Percentiles rank a stretch among this genome's conserved stretches.
Evolutionary conservation across 2,888 invertebrate species (phyloP).

Genomic region (Bruchidius siliquastri): DNA sequence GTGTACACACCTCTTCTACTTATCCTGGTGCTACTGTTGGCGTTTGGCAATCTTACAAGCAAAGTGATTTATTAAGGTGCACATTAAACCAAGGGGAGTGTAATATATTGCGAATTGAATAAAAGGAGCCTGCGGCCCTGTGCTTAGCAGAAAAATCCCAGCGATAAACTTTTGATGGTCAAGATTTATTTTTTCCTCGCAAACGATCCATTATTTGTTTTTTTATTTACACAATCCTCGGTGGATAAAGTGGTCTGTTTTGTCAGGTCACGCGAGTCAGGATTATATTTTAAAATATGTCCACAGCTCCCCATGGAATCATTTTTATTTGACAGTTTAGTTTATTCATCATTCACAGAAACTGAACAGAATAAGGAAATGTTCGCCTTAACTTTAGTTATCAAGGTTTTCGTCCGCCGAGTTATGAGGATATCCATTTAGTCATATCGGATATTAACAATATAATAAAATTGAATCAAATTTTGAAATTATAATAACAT

Average conservation of each 20-base stretch:
- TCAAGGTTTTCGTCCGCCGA: too few relatives aligned
- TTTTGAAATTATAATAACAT: too few relatives aligned
- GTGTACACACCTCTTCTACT: too few relatives aligned
- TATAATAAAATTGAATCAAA: too few relatives aligned
- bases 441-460: too few relatives aligned
- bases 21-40: not conserved
- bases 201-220: not conserved
- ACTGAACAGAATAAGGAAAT: too few relatives aligned
- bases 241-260: not conserved
- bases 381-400: too few relatives aligned
- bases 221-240: not conserved
- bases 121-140: not conserved
- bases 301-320: too few relatives aligned
- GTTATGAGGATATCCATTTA: too few relatives aligned
- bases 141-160: not conserved
- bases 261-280: not conserved
- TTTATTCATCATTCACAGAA: too few relatives aligned
- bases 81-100: not conserved
- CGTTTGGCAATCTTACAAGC: not conserved
- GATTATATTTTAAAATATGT: not conserved
- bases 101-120: not conserved
- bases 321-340: too few relatives aligned
- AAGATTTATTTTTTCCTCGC: not conserved
- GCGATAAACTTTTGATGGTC: not conserved
- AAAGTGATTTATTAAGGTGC: not conserved